phyloP scores from a whole-genome alignment of 2,797 vertebrate species.

The Halcyon badia region DNA sequence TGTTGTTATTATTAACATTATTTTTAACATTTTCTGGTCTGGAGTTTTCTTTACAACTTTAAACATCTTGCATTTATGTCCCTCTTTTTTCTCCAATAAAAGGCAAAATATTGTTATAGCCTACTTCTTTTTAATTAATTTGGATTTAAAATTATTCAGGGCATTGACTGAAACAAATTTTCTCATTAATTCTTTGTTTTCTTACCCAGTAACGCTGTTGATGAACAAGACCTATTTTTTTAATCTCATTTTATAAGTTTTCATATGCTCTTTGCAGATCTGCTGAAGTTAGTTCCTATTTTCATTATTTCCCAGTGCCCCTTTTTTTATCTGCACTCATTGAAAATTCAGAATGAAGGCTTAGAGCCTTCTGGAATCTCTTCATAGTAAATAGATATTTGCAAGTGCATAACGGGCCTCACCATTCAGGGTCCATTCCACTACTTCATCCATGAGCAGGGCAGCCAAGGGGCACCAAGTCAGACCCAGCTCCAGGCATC shows the following conservation, averaged over 20 bases:
- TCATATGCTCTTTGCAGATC: not conserved
- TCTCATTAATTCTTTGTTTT: not conserved
- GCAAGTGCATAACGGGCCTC: not conserved
- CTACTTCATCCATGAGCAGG: not conserved
- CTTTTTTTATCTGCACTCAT: not conserved
- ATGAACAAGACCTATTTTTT: not conserved
- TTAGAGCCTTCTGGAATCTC: not conserved
- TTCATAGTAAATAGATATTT: not conserved
- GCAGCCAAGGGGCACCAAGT: not conserved
- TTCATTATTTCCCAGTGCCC: not conserved
- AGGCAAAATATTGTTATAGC: not conserved
- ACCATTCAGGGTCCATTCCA: accelerated
- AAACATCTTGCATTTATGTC: not conserved
- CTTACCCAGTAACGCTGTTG: not conserved
- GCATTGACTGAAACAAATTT: not conserved
- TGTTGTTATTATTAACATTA: not conserved
- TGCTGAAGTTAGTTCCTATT: not conserved
- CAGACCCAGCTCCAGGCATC: accelerated
- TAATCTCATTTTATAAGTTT: not conserved
- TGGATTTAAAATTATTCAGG: not conserved
- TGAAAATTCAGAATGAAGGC: not conserved
- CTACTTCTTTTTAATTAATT: not conserved
- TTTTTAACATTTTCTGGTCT: not conserved
- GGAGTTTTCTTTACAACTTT: not conserved
- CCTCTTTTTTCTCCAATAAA: not conserved